Evolutionary conservation across 2,113 vertebrate species (phyloP), one percentile per base, ranked within the genome.

Genomic region (Dryoscopus gambensis): DNA sequence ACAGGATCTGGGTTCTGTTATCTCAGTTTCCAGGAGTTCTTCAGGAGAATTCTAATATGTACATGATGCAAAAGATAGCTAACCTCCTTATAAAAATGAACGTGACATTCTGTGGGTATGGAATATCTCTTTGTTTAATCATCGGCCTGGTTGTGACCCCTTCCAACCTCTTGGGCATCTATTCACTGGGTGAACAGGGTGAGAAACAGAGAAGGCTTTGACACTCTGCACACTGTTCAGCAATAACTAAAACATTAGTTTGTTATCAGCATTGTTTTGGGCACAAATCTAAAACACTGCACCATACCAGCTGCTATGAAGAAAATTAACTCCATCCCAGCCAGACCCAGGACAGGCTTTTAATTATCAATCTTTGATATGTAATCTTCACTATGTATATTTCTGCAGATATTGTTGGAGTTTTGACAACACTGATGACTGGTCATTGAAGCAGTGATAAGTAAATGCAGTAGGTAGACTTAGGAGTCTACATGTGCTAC

Each of bases 31-130:
- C 31, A 55, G 15, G 12, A 57, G 39, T 68, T 87, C 42, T 87
- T 91, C 42, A 52, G 77, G 13, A 70, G n/a, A 76, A 46, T n/a
- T 82, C 23, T 46, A 40, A 31, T 42, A 50, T 22, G 11, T 64
- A 42, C 49, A 11, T 56, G 50, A 49, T 50, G 17, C 28, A 62
- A 62, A 70, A 40, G 33, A n/a, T 52, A 52, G 10, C 22, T 44
- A 37, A 76, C 28, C 21, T 84, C 57, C n/a, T 56, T 56, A 33
- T 71, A 46, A 53, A 67, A 23, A 2, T 31, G 13, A 65, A 6
- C 0, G 0, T 55, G 33, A 39, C 2, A 2, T 57, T 62, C 16
- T 53, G 1, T 30, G n/a, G 49, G 22, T n/a, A 9, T 35, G 30
- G 23, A 47, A 53, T 59, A 31, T 55, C 30, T 71, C 60, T 35